A percentile compares a stretch with the other conserved stretches of the same genome.
phyloP scores from a whole-genome alignment of 2,888 invertebrate species.

The Sarcophaga caerulescens region DNA sequence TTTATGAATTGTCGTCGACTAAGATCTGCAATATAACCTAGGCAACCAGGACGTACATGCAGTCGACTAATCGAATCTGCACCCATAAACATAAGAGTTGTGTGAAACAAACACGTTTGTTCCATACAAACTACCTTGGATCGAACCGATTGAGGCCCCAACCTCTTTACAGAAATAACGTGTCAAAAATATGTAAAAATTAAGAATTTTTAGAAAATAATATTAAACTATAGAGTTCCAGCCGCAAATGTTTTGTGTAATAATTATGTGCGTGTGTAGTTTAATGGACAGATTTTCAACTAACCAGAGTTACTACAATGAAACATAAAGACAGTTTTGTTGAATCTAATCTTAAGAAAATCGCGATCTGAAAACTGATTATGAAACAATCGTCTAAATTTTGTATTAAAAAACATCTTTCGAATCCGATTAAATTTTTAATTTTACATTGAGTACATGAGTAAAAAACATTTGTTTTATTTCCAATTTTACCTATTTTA shows the following conservation, averaged over 20 bases:
- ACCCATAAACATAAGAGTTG: too few species aligned
- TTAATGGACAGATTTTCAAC: background rate
- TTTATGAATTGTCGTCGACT: too few species aligned
- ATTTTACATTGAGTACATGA: too few species aligned
- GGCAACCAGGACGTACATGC: too few species aligned
- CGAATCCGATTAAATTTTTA: background rate
- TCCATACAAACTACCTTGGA: too few species aligned
- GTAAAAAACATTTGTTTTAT: background rate
- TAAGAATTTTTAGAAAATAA: too few species aligned
- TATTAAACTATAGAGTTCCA: slow-evolving; percentile 20
- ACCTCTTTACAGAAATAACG: too few species aligned
- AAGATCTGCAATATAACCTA: too few species aligned
- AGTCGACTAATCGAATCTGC: too few species aligned
- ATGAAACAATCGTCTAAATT: background rate
- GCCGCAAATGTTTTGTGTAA: background rate
- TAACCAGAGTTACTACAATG: background rate
- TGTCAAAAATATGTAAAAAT: too few species aligned
- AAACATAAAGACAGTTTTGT: background rate
- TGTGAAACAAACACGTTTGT: too few species aligned
- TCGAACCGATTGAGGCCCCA: too few species aligned
- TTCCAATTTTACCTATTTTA: background rate
- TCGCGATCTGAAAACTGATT: background rate
- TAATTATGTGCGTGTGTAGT: background rate
- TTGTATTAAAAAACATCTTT: background rate
- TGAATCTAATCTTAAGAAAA: background rate